Evolutionary conservation across 1,140 invertebrate genomes (phyloP), one percentile per base, ranked within the genome.

Genomic region (Temnothorax curvispinosus): DNA sequence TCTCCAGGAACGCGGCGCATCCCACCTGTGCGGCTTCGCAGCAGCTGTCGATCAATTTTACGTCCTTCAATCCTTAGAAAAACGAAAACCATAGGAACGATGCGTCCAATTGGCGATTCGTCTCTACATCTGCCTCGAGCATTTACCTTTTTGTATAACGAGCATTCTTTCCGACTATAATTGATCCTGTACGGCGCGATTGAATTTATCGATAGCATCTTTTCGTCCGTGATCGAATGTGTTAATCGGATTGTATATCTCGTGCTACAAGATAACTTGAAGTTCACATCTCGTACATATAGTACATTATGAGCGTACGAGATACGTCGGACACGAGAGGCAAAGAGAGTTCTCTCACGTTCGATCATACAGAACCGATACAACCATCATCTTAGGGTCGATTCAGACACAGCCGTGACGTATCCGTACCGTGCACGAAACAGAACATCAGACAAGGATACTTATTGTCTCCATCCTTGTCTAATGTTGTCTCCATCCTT

Each of bases 11-110:
- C 60, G 52, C 15, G 2, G 56, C 65, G 81, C 65, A 27, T 38
- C 64, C 82, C 89, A 85, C 50, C 89, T 91, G 89, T 75, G 82
- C 47, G 64, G 64, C n/a, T 84, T 75, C 80, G 32, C 38, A 27
- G 58, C 89, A 90, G 86, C 81, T 91, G 89, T 72, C 50, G 58
- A 41, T 82, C 86, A 54, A 90, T 88, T 85, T 58, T 64, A 52
- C 27, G 27, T 60, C 8, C 84, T 86, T 56, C 41, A 58, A 82
- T 32, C 11, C n/a, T 2, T 11, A 18, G 67, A 84, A 74, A 82
- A 84, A 84, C 41, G 44, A 84, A 75, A 38, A 84, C 27, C 18
- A 35, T 54, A 52, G 52, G 5, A 58, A 47, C 67, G 38, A 47
- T 15, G 27, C 38, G 52, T 58, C 41, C 65, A 58, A 72, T 72